A percentile compares a stretch with the other conserved stretches of the same genome.
These are phyloP conservation scores for Passerculus sandwichensis DNA, from an alignment of 2,797 vertebrate species.

Conservation along the genomic window DNA sequence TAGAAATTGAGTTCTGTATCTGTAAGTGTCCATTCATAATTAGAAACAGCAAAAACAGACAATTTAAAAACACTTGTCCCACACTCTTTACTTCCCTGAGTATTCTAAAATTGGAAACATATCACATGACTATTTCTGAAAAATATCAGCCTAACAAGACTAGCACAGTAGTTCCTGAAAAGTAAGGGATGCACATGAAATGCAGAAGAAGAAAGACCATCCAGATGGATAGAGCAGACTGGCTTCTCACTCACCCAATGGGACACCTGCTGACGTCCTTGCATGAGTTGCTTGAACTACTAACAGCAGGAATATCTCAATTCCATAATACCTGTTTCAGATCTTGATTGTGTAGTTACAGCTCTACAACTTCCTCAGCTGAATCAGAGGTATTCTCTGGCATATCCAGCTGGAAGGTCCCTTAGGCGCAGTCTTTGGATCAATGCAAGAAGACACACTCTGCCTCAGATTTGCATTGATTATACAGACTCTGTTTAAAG, in stretches of 20 bases:
- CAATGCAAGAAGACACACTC: not conserved
- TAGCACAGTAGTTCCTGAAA: not conserved
- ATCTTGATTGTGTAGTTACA: not conserved
- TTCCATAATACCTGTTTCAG: not conserved
- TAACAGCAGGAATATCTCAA: not conserved
- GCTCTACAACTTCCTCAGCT: not conserved
- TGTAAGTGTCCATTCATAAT: not conserved
- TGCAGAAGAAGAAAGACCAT: not conserved
- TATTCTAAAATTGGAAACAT: not conserved
- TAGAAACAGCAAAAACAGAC: not conserved
- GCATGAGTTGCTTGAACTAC: not conserved
- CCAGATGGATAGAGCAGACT: not conserved
- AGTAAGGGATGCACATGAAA: not conserved
- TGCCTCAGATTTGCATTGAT: not conserved
- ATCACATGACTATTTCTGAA: not conserved
- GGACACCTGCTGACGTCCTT: not conserved
- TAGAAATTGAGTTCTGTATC: slow-evolving; percentile 5
- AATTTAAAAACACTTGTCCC: slow-evolving; percentile 39
- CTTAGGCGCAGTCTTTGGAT: not conserved
- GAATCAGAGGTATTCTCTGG: not conserved
- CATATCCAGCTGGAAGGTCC: not conserved
- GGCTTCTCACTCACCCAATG: not conserved
- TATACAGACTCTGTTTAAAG: not conserved
- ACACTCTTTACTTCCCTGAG: not conserved
- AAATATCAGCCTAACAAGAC: not conserved